Percentiles rank a stretch among this genome's conserved stretches.
Evolutionary conservation across 2,888 invertebrate species (phyloP).

Genomic region (Fabriciana adippe): DNA sequence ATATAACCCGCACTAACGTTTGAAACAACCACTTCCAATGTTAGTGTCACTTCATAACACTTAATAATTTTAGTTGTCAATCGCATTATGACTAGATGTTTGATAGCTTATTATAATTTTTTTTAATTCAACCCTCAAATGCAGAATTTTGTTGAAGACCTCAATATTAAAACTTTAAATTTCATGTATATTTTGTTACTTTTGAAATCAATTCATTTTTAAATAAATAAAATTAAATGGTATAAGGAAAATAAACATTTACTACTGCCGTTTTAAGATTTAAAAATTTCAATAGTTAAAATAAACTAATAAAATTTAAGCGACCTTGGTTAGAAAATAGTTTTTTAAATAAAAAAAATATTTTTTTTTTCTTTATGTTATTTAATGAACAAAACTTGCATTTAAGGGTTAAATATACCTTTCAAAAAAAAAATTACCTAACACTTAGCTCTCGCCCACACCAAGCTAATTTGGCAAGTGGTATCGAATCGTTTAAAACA

Average conservation of each 20-base stretch:
- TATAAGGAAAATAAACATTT: too few relatives aligned
- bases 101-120: not conserved
- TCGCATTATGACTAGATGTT: conserved; percentile 11
- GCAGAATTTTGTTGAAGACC: not conserved
- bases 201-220: too few relatives aligned
- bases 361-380: too few relatives aligned
- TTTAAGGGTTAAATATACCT: too few relatives aligned
- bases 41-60: too few relatives aligned
- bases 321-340: too few relatives aligned
- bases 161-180: not conserved
- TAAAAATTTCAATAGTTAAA: not conserved
- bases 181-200: too few relatives aligned
- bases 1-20: not conserved
- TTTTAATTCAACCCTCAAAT: conserved; percentile 1
- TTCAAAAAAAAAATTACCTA: not conserved
- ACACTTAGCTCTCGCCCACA: conserved; percentile 58
- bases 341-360: too few relatives aligned
- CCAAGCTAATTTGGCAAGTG: conserved; percentile 70
- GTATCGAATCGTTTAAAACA: conserved; percentile 37
- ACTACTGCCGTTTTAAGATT: not conserved
- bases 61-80: not conserved
- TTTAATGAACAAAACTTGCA: too few relatives aligned
- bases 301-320: not conserved
- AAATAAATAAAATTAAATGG: too few relatives aligned
- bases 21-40: not conserved